Percentiles rank a stretch among this genome's conserved stretches.
These are phyloP conservation scores for Auanema sp. DNA, from an alignment of 2,888 invertebrate genomes.

Conservation along the genomic window DNA sequence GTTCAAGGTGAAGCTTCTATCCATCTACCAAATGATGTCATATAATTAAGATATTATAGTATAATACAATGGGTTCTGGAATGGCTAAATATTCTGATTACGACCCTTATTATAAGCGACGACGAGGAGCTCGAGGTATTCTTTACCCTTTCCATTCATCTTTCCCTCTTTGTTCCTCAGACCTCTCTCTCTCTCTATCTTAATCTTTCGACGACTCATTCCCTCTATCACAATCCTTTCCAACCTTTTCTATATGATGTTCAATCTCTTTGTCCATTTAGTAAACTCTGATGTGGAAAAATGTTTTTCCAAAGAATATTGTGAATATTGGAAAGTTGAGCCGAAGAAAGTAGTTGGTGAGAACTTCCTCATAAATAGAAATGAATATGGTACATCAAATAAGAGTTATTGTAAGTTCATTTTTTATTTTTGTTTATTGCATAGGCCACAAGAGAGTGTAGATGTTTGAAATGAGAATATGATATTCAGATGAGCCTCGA, in stretches of 20 bases:
- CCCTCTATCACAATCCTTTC: neutral
- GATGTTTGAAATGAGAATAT: no score
- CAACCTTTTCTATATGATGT: neutral
- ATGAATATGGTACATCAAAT: conserved; percentile 15
- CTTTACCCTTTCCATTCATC: neutral
- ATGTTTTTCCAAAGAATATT: conserved; percentile 19
- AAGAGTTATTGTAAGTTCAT: conserved; percentile 11
- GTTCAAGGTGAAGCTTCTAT: no score
- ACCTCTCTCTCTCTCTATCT: neutral
- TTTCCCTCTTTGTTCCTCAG: neutral
- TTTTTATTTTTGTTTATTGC: neutral
- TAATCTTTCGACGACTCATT: neutral
- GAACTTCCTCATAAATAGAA: conserved; percentile 11
- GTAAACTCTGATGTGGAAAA: conserved; percentile 7
- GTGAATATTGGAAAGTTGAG: conserved; percentile 18
- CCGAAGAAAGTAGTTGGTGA: neutral
- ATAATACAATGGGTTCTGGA: conserved; percentile 16
- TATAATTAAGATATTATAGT: no score
- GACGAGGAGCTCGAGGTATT: conserved; percentile 10
- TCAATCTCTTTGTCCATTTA: neutral
- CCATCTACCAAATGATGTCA: no score
- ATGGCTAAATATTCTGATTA: conserved; percentile 18
- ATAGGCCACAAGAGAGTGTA: no score
- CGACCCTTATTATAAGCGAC: conserved; percentile 17
- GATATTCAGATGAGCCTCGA: no score